These are phyloP conservation scores for Pristionchus mayeri DNA, from an alignment of 2,888 invertebrate species.

Conservation along the genomic window DNA sequence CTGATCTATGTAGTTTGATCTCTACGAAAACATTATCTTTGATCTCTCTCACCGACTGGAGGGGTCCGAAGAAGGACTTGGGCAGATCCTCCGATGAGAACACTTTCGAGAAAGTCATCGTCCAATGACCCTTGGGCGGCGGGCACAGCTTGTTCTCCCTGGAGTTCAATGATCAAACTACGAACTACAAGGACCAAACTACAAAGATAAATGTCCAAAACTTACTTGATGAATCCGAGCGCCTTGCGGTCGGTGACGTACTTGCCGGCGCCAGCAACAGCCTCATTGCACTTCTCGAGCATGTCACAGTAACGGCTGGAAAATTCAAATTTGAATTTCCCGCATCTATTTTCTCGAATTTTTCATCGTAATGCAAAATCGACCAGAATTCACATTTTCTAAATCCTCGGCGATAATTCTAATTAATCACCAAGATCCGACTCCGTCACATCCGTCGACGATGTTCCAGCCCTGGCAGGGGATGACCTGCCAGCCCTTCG, in stretches of 20 bases:
- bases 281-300: slow-evolving; percentile 76
- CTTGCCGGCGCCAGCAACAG: slow-evolving; percentile 75
- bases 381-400: neutral
- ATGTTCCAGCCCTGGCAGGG: slow-evolving; percentile 77
- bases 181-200: neutral
- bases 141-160: slow-evolving; percentile 71
- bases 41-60: slow-evolving; percentile 70
- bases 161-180: neutral
- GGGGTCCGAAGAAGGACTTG: slow-evolving; percentile 76
- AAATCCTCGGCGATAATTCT: neutral
- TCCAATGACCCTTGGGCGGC: slow-evolving; percentile 75
- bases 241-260: slow-evolving; percentile 75
- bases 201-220: neutral
- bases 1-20: neutral
- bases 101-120: slow-evolving; percentile 76
- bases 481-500: slow-evolving; percentile 76
- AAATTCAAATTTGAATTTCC: slow-evolving; percentile 24
- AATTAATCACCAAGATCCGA: slow-evolving; percentile 72
- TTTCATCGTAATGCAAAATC: neutral
- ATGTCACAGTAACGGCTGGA: slow-evolving; percentile 76
- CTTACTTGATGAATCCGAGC: slow-evolving; percentile 64
- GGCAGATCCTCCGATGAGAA: slow-evolving; percentile 76
- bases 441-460: slow-evolving; percentile 76
- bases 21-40: neutral
- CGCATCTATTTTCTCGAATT: neutral